Percentiles rank a stretch among this genome's conserved stretches.
Evolutionary conservation across 2,797 vertebrate genomes (phyloP).

Genomic region (Spinus olivaceus): DNA sequence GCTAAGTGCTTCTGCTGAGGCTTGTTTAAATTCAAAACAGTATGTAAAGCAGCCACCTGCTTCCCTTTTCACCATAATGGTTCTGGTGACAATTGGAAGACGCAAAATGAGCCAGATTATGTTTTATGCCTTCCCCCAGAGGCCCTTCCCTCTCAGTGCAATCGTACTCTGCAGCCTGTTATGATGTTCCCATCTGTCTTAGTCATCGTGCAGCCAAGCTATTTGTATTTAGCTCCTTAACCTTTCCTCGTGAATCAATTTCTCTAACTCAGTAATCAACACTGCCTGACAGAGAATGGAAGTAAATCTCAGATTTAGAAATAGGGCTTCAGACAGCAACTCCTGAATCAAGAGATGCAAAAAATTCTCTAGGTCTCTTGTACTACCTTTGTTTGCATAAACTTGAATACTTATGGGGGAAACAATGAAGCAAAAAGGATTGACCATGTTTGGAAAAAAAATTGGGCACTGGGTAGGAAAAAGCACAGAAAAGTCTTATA

Average conservation of each 20-base stretch:
- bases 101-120: conserved; percentile 44
- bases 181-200: conserved; percentile 55
- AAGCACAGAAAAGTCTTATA: neutral
- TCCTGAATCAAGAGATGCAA: neutral
- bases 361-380: neutral
- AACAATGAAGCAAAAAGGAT: neutral
- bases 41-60: conserved; percentile 60
- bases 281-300: neutral
- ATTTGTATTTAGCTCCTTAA: conserved; percentile 54
- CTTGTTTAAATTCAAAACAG: conserved; percentile 46
- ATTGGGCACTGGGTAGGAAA: neutral
- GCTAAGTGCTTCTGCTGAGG: conserved; percentile 2
- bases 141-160: conserved; percentile 28
- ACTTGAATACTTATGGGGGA: neutral
- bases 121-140: conserved; percentile 34
- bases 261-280: conserved; percentile 10
- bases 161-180: conserved; percentile 2
- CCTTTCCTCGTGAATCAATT: conserved; percentile 38
- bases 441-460: neutral
- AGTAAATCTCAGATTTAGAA: conserved; percentile 18
- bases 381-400: neutral
- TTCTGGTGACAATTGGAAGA: conserved; percentile 38
- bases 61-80: conserved; percentile 30
- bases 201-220: neutral
- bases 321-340: neutral